Percentiles rank a stretch among this genome's conserved stretches.
Evolutionary conservation across 2,797 vertebrate species (phyloP).

Genomic region (Lophotriccus pileatus): DNA sequence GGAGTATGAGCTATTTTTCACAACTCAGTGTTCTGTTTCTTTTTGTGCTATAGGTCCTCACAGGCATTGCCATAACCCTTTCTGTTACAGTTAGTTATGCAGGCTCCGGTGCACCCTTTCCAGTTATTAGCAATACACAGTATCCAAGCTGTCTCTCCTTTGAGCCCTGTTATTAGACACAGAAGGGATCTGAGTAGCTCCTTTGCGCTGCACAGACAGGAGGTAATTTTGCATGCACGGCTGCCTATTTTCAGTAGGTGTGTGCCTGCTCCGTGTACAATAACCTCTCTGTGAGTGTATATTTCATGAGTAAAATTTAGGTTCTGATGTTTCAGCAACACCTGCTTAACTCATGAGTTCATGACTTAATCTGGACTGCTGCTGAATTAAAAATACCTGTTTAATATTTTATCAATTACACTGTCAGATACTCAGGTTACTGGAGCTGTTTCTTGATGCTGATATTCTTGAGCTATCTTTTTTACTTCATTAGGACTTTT

Average conservation of each 20-base stretch:
- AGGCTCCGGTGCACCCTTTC: conserved; percentile 45
- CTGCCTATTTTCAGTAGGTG: not conserved
- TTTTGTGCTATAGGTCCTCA: not conserved
- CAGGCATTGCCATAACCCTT: not conserved
- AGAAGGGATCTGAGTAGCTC: conserved; percentile 1
- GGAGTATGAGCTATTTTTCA: not conserved
- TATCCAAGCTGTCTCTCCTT: conserved; percentile 21
- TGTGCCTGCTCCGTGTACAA: not conserved
- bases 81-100: conserved; percentile 33
- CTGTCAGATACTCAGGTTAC: not conserved
- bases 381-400: not conserved
- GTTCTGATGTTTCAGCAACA: not conserved
- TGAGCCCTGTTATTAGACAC: not conserved
- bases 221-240: not conserved
- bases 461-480: not conserved
- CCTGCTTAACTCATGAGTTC: not conserved
- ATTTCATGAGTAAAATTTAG: not conserved
- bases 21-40: not conserved
- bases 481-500: not conserved
- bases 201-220: not conserved
- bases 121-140: conserved; percentile 39
- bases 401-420: conserved; percentile 1
- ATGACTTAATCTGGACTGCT: not conserved
- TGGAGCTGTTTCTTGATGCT: not conserved
- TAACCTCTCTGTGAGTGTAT: not conserved